Evolutionary conservation across 2,797 vertebrate genomes (phyloP).

Genomic region (Alfaro cultratus): DNA sequence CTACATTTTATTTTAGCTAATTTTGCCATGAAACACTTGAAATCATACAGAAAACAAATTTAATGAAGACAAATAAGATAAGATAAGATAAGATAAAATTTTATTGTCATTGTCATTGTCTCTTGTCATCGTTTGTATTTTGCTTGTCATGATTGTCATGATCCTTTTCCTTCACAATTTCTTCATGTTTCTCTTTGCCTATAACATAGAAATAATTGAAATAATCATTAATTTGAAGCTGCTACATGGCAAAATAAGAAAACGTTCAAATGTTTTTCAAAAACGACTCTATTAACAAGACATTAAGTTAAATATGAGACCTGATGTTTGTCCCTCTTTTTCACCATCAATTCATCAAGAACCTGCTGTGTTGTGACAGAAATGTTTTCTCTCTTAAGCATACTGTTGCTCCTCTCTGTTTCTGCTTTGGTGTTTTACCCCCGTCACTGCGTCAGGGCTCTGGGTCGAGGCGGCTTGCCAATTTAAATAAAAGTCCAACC

Average conservation of each 20-base stretch:
- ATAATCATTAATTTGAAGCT: neutral
- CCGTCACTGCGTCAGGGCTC: slow-evolving; percentile 50
- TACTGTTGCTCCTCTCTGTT: slow-evolving; percentile 56
- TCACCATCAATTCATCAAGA: slow-evolving; percentile 34
- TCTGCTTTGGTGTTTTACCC: slow-evolving; percentile 61
- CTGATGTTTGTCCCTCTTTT: slow-evolving; percentile 30
- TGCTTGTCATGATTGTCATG: neutral
- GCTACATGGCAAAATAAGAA: neutral
- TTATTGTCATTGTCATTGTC: too few relatives aligned
- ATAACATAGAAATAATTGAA: neutral
- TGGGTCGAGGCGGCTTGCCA: slow-evolving; percentile 72
- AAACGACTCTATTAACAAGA: neutral
- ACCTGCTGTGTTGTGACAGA: slow-evolving; percentile 50
- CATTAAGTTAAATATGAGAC: neutral
- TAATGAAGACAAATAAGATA: neutral
- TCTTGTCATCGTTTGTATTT: neutral
- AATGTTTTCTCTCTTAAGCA: slow-evolving; percentile 52
- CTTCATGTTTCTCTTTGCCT: neutral
- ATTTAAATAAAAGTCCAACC: slow-evolving; percentile 75
- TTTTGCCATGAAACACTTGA: neutral
- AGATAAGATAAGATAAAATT: too few relatives aligned
- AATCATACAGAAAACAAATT: neutral
- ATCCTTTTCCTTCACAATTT: neutral
- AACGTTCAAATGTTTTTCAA: neutral
- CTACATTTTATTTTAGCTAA: neutral